Base-by-base conservation (phyloP, 2,113 vertebrate genomes). In the Paradoxurus hermaphroditus region DNA sequence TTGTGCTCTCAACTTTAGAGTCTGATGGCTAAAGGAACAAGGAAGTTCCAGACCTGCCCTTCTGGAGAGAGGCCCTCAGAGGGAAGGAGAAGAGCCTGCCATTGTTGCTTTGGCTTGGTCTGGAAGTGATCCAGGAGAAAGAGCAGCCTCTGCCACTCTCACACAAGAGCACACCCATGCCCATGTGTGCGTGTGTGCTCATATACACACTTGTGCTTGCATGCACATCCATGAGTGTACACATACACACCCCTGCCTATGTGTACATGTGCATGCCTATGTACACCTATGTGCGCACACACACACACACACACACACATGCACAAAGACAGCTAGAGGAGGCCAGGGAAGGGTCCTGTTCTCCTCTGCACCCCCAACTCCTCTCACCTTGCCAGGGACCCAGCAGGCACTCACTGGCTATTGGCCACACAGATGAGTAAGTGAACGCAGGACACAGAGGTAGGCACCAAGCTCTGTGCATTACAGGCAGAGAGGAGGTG, bases 191-290 rank as follows among this genome's bases (percentile, higher is more conserved):
- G 41, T 31, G 1, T 15, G 15, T 2, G 25, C 7, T 9, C 49
- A 15, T 62, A 29, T 36, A n/a, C 12, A 44, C 8, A 1, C 10
- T 4, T 36, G 44, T 3, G 0, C 9, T 1, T 18, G 41, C 53
- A 63, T 7, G 46, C 44, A 67, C 27, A 21, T 13, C 34, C 9
- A 14, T 7, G 13, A n/a, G 49, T 16, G 7, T 56, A 36, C 11
- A 13, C 29, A 31, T 4, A 7, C 56, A 14, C 31, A 34, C 16
- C 25, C 12, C 5, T 34, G 82, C 11, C 49, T 56, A 8, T 1
- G 23, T 9, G 51, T 31, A 89, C 4, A 5, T 41, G 68, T 13
- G 18, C 25, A 34, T 3, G 1, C n/a, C n/a, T n/a, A n/a, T n/a
- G n/a, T n/a, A n/a, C n/a, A n/a, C n/a, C n/a, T n/a, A n/a, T n/a